Base-by-base conservation (phyloP, 2,113 vertebrate genomes). In the Tor tambroides region DNA sequence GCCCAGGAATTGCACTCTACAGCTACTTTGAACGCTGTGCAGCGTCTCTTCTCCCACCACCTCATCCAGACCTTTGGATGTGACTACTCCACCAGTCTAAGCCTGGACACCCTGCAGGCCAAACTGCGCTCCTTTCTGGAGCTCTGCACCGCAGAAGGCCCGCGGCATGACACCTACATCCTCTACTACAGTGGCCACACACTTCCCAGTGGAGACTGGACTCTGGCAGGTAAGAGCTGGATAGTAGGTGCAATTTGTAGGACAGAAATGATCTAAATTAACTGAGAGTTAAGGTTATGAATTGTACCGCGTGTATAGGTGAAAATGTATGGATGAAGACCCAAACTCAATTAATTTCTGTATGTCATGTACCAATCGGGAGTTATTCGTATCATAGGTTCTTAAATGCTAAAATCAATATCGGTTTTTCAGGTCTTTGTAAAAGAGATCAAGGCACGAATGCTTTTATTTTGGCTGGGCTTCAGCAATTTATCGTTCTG, bases 151-250 rank as follows among this genome's bases (percentile, higher is more conserved):
- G 92, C 93, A 6, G 98, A 99, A 87, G 98, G 98, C 23, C 98
- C 98, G 9, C 95, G 97, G 32, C 97, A 99, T 0, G 98, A 99
- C 91, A 98, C 97, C 12, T 99, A 99, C 89, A 90, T 99, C 92
- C 93, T 99, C 7, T 99, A 98, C 93, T 99, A 99, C 92, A 99
- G 98, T 35, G 98, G 98, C 1, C 97, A 98, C 90, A 96, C 98
- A 0, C 96, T 97, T 81, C 93, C 95, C 87, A 96, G 95, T 12
- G 98, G 98, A 0, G 95, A 99, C 86, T 99, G 98, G 98, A 97
- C 96, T 11, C 94, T 99, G 75, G 92, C 98, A 92, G 98, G 98
- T 99, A 94, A 94, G 88, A 41, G 49, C 38, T 32, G 7, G 85
- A 0, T 83, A 4, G 15, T 23, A 46, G 38, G n/a, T 3, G 2